phyloP scores from a whole-genome alignment of 2,113 vertebrate genomes.

The Elaphurus davidianus region DNA sequence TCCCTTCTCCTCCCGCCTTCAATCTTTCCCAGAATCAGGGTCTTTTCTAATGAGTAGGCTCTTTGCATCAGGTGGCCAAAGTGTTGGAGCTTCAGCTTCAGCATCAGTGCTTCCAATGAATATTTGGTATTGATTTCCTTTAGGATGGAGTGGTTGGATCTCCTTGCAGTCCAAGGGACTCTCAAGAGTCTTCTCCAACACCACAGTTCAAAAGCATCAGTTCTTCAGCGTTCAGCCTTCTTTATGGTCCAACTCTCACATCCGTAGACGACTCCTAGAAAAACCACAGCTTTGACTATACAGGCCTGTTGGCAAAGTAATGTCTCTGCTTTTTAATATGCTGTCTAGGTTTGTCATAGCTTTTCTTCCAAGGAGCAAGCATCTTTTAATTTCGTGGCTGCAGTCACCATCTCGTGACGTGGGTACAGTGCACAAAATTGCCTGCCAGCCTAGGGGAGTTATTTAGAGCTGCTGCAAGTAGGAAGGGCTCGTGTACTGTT shows the following conservation, averaged over 20 bases:
- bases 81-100: not conserved
- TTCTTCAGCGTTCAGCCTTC: not conserved
- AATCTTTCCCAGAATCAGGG: not conserved
- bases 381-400: not conserved
- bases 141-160: not conserved
- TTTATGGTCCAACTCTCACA: not conserved
- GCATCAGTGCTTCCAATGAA: not conserved
- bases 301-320: not conserved
- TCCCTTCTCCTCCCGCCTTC: fast-evolving
- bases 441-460: not conserved
- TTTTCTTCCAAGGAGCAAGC: not conserved
- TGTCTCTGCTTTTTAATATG: not conserved
- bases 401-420: fast-evolving
- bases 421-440: not conserved
- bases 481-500: not conserved
- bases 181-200: not conserved
- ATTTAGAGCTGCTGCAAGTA: not conserved
- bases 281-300: not conserved
- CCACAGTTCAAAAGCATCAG: not conserved
- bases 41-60: not conserved
- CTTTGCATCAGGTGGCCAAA: not conserved
- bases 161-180: not conserved
- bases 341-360: not conserved
- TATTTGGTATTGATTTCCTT: not conserved
- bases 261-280: not conserved